These are phyloP conservation scores for Oryzias melastigma DNA, from an alignment of 2,113 vertebrate genomes.

Conservation along the genomic window DNA sequence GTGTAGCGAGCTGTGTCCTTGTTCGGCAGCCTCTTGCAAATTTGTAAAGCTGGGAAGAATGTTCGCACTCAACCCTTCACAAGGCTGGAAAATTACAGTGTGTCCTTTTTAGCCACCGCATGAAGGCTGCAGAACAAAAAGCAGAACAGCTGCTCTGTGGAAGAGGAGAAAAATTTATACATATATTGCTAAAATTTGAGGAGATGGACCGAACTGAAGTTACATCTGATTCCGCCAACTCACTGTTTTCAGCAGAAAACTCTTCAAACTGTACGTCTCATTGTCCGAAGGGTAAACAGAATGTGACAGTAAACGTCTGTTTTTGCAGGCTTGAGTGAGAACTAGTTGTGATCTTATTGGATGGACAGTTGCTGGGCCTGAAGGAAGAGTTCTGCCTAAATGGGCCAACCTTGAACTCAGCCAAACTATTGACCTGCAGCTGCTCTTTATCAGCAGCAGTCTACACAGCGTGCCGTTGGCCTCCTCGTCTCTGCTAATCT, in stretches of 20 bases:
- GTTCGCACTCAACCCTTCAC: constrained; percentile 36
- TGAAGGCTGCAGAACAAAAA: constrained; percentile 40
- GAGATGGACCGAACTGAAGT: not conserved
- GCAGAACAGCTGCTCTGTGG: constrained; percentile 8
- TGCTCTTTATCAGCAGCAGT: constrained; percentile 51
- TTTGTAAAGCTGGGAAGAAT: constrained; percentile 43
- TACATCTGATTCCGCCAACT: not conserved
- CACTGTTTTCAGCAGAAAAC: constrained; percentile 2
- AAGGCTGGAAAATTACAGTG: constrained; percentile 49
- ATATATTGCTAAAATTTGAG: constrained; percentile 13
- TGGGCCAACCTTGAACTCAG: constrained; percentile 51
- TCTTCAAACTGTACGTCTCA: constrained; percentile 4
- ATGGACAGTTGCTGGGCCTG: constrained; percentile 20
- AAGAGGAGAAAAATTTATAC: constrained; percentile 10
- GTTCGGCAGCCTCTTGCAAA: constrained; percentile 27
- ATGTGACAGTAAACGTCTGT: constrained; percentile 13
- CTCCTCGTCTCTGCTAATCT: not conserved
- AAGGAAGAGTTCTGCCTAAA: constrained; percentile 28
- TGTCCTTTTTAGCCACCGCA: constrained; percentile 37
- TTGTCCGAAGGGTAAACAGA: constrained; percentile 29
- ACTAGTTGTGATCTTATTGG: constrained; percentile 28
- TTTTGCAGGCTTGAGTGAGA: constrained; percentile 16
- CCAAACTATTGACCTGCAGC: constrained; percentile 47
- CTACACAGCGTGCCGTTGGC: constrained; percentile 40
- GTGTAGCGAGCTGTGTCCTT: constrained; percentile 40